Conservation (phyloP, 2,797 vertebrate genomes). For the Nasua narica region DNA sequence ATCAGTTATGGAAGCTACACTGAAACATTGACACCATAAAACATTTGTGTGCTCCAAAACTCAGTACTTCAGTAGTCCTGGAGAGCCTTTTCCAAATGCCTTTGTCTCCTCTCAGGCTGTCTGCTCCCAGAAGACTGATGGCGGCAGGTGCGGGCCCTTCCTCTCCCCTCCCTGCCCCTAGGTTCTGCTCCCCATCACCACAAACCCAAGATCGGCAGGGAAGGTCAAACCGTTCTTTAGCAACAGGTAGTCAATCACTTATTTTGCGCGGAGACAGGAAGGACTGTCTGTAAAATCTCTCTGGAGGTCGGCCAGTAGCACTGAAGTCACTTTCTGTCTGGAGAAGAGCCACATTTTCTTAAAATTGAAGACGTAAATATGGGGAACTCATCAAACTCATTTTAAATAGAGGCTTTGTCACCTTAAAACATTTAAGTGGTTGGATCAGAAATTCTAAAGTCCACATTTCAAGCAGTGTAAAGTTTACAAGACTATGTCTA, state of each 20-base stretch:
- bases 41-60: background rate
- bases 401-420: background rate
- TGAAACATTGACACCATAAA: background rate
- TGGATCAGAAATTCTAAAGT: slow-evolving; percentile 50
- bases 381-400: slow-evolving; percentile 52
- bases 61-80: background rate
- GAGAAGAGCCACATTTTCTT: slow-evolving; percentile 68
- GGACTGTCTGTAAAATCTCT: slow-evolving; percentile 50
- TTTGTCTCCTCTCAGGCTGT: slow-evolving; percentile 73
- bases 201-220: slow-evolving; percentile 50
- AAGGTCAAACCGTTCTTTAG: background rate
- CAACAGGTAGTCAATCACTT: slow-evolving; percentile 55
- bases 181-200: slow-evolving; percentile 73
- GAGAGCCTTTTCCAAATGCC: slow-evolving; percentile 13
- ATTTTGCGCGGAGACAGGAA: slow-evolving; percentile 28
- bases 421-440: slow-evolving; percentile 54
- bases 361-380: slow-evolving; percentile 34
- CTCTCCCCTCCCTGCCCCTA: slow-evolving; percentile 60
- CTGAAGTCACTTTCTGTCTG: slow-evolving; percentile 75
- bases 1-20: background rate
- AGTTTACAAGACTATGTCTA: slow-evolving; percentile 47
- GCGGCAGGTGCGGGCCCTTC: slow-evolving; percentile 79
- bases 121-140: slow-evolving; percentile 74
- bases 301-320: slow-evolving; percentile 67
- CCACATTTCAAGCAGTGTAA: slow-evolving; percentile 46